Evolutionary conservation across 2,888 invertebrate species (phyloP), one percentile per base, ranked within the genome.

Genomic region (Trichogramma dendrolimi): DNA sequence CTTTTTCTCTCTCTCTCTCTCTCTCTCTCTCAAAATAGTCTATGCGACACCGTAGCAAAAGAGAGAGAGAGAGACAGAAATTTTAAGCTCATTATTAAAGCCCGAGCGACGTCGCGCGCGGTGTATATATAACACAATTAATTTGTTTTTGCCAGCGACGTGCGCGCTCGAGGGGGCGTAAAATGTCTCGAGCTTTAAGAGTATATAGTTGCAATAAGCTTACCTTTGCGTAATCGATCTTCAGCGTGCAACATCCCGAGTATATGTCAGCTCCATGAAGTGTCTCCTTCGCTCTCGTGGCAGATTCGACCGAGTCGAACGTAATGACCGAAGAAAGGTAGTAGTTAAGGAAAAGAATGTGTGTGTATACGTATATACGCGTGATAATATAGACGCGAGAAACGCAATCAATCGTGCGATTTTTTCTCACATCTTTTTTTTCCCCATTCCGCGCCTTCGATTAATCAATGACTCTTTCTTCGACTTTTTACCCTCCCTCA

Each of bases 181-280:
- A 10, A 10, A 46, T 8, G 46, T 8, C 8, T 46, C 46, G 46
- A 10, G 46, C n/a, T n/a, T 46, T 46, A 8, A 46, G 27, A 50
- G 14, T 11, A 40, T 38, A 10, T 10, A 14, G 40, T 39, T n/a
- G 8, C 14, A 54, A 62, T 55, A 52, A 61, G 78, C 89, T 86
- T 80, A 98, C 97, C 93, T 97, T 97, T 61, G 98, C 98, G 80
- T 89, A 99, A 83, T 99, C 98, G 79, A 98, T 96, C 86, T 97
- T 96, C 75, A 99, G 85, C 68, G 98, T 98, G 82, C 98, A 99
- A 84, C 98, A 99, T 68, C 98, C 98, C 54, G 96, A 96, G 83
- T 99, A 99, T 77, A 99, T 97, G 82, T 99, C 98, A 67, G 97
- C 97, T 70, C 98, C 98, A 82, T 97, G 94, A 71, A 99, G 86